Base-by-base conservation (phyloP, 1,140 invertebrate species). In the Anastatus disparis region DNA sequence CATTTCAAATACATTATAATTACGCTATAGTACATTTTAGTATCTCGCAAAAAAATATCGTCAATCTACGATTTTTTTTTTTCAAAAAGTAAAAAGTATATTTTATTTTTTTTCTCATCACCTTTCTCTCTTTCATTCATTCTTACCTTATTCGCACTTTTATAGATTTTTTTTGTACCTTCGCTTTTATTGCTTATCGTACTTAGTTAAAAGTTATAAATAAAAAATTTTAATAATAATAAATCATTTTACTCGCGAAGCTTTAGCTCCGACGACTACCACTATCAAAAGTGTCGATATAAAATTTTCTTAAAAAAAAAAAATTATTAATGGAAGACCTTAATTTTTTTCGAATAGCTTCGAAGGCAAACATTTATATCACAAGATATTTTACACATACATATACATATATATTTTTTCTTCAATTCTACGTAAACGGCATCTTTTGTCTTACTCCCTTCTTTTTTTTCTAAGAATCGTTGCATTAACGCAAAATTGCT, bases 21-120 rank as follows among this genome's bases (percentile, higher is more conserved):
- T 35, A 4, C 66, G 74, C 74, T 78, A 77, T 78, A 62, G 44
- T 70, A 75, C 78, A 76, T 67, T 6, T 10, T 74, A 58, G n/a
- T 69, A 46, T 50, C 20, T 72, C 48, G 17, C 35, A 62, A 38
- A 64, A 31, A 17, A 52, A 10, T 27, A 2, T 3, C 22, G 46
- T 38, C 55, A 40, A 65, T 44, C 10, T 70, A 15, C 20, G 7
- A 9, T 65, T n/a, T 35, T 35, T 35, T 35, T 35, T 4, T 70
- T 6, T 10, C 24, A 66, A 15, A 2, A 17, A 61, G 12, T 68
- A 50, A 31, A 24, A 38, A 38, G 31, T 27, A 59, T 2, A 17
- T 20, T 50, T 58, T 26, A 46, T 9, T 42, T 38, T 22, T 20
- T 29, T 61, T n/a, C 15, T 35, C 17, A 35, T 40, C 38, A 9